Evolutionary conservation across 2,888 invertebrate genomes (phyloP).

Genomic region (Drosophila heteroneura): DNA sequence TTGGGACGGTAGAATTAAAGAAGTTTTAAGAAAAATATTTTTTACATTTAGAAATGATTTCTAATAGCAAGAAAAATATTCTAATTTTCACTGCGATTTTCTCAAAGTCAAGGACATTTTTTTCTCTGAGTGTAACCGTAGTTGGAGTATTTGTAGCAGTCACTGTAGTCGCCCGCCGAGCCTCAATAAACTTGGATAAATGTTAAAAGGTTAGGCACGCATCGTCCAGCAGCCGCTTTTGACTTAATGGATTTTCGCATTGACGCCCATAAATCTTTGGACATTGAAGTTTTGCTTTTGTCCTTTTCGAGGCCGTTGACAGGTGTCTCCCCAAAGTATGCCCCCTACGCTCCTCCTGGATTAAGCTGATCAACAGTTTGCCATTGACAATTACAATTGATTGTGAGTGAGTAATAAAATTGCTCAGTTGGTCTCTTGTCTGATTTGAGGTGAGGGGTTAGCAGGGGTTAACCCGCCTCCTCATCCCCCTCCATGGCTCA

Average conservation of each 20-base stretch:
- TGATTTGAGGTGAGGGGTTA: constrained; percentile 46
- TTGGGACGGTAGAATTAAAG: too few relatives aligned
- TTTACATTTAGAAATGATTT: too few relatives aligned
- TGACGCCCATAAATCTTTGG: constrained; percentile 74
- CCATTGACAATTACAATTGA: constrained; percentile 66
- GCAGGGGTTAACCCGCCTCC: neutral
- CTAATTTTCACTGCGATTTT: neutral
- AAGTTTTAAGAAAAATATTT: too few relatives aligned
- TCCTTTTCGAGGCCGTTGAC: constrained; percentile 49
- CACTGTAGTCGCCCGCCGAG: constrained; percentile 5
- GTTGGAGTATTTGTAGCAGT: neutral
- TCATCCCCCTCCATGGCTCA: constrained; percentile 12
- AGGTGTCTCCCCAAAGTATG: constrained; percentile 51
- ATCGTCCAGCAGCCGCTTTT: constrained; percentile 49
- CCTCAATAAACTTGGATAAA: constrained; percentile 78
- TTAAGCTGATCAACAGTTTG: constrained; percentile 75
- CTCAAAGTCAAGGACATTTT: neutral
- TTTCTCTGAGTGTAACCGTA: neutral
- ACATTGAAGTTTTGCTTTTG: constrained; percentile 36
- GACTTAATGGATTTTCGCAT: constrained; percentile 78
- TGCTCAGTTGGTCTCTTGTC: constrained; percentile 37
- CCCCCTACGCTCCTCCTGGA: neutral
- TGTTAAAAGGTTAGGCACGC: constrained; percentile 79
- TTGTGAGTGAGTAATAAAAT: constrained; percentile 52
- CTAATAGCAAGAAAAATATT: too few relatives aligned